Conservation (phyloP, 2,113 vertebrate genomes). For the Himantopus leucocephalus region DNA sequence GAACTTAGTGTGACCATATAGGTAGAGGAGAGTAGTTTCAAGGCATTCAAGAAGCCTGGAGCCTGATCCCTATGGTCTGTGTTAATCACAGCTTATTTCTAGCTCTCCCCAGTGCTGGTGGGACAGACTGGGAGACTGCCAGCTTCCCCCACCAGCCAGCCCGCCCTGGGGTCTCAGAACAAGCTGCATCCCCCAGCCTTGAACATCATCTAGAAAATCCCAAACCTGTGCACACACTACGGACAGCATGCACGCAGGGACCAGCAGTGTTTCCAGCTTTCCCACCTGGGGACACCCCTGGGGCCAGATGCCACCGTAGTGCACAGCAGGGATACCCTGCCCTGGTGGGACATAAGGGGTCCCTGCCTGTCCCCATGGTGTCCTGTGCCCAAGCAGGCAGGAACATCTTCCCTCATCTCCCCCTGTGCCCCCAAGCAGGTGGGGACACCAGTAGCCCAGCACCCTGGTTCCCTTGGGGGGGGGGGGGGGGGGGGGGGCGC, state of each 20-base stretch:
- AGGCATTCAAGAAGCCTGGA: neutral
- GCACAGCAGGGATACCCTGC: neutral
- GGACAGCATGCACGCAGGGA: neutral
- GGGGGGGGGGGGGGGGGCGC: too few species aligned
- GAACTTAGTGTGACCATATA: neutral
- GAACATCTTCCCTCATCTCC: neutral
- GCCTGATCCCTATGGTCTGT: neutral
- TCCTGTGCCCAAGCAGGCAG: neutral
- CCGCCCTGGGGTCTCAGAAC: neutral
- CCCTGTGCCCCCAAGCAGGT: neutral
- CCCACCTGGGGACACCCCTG: neutral
- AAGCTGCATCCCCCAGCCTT: neutral
- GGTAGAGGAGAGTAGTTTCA: neutral
- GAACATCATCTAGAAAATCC: neutral
- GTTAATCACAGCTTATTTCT: neutral
- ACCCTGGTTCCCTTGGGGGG: too few species aligned
- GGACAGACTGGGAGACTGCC: neutral
- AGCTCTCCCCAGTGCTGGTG: neutral
- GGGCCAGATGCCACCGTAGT: neutral
- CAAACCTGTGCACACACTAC: rapidly evolving
- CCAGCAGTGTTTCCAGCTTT: rapidly evolving
- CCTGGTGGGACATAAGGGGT: neutral
- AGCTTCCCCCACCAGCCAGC: neutral
- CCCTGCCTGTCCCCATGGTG: neutral
- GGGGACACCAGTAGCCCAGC: too few species aligned